These are phyloP conservation scores for Hemicrepidius hirtus DNA, from an alignment of 2,888 invertebrate species.

Conservation along the genomic window DNA sequence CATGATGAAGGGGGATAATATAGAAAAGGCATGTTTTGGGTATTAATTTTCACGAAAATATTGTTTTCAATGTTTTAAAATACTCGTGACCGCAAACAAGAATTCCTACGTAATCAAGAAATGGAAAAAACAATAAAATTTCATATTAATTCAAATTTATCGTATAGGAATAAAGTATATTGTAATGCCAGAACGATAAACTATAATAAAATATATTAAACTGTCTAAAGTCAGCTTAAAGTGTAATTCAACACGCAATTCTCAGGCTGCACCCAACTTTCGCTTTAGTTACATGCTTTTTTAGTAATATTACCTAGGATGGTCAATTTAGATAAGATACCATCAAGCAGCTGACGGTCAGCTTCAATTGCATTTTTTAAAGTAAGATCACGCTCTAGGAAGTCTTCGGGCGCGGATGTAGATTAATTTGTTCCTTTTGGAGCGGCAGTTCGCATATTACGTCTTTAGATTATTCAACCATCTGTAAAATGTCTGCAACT, in stretches of 20 bases:
- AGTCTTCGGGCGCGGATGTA: slow-evolving; percentile 31
- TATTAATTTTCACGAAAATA: no score
- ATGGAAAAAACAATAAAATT: no score
- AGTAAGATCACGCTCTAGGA: slow-evolving; percentile 23
- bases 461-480: slow-evolving; percentile 2
- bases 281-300: slow-evolving; percentile 48
- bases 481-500: slow-evolving; percentile 10
- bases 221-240: slow-evolving; percentile 27
- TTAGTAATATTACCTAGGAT: slow-evolving; percentile 35
- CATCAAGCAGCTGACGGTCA: slow-evolving; percentile 39
- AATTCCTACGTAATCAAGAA: no score
- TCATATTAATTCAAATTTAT: no score
- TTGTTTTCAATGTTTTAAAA: no score
- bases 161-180: no score
- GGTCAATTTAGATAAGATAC: slow-evolving; percentile 36
- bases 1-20: no score
- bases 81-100: no score
- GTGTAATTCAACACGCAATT: slow-evolving; percentile 39
- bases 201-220: background rate
- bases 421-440: slow-evolving; percentile 5
- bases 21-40: no score
- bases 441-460: background rate
- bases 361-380: slow-evolving; percentile 22
- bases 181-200: no score
- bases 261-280: slow-evolving; percentile 49